Evolutionary conservation across 2,113 vertebrate genomes (phyloP).

Genomic region (Opisthocomus hoazin): DNA sequence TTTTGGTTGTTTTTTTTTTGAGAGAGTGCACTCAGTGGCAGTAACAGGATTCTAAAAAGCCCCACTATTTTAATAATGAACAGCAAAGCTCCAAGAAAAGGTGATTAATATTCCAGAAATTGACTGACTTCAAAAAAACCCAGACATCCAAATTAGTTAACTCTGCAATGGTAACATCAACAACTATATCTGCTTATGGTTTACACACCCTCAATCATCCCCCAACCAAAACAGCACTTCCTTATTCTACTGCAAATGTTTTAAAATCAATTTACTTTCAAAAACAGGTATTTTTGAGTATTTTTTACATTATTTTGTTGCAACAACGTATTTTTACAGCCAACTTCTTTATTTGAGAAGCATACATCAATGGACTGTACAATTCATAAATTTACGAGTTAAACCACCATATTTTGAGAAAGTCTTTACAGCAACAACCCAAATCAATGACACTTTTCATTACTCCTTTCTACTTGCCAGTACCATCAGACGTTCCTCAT

Average conservation of each 20-base stretch:
- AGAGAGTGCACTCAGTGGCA: background rate
- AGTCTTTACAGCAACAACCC: background rate
- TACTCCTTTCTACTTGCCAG: background rate
- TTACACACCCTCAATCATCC: background rate
- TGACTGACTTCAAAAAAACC: background rate
- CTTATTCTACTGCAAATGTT: background rate
- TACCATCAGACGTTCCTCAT: background rate
- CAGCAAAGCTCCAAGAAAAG: background rate
- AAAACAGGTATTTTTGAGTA: background rate
- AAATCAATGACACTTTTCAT: background rate
- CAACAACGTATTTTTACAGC: background rate
- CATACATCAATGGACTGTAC: background rate
- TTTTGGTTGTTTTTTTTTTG: background rate
- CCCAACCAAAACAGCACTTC: background rate
- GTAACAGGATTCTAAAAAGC: background rate
- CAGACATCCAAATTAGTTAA: background rate
- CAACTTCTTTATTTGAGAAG: background rate
- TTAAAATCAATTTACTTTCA: background rate
- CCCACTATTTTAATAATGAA: background rate
- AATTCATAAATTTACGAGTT: background rate
- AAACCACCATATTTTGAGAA: background rate
- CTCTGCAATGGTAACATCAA: fast-evolving
- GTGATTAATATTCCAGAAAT: background rate
- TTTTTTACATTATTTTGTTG: background rate
- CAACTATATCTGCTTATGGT: background rate